Conservation (phyloP, 2,113 vertebrate genomes). For the Eurystomus gularis region DNA sequence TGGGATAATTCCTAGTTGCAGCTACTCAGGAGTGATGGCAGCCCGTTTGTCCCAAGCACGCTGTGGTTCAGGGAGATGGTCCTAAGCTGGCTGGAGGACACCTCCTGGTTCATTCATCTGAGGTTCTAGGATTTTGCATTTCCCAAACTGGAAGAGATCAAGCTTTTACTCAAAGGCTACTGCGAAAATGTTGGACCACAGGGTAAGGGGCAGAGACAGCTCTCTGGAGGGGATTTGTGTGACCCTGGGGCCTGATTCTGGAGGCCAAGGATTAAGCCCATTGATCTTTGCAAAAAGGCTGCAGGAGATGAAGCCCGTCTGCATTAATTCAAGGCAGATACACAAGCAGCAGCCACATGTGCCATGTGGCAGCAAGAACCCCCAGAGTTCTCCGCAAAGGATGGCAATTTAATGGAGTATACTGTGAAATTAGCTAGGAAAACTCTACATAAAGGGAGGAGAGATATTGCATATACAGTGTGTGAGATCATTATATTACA, state of each 20-base stretch:
- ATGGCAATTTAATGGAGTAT: conserved; percentile 59
- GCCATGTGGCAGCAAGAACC: conserved; percentile 47
- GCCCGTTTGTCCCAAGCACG: accelerated
- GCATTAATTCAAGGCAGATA: conserved; percentile 2
- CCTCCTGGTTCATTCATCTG: background rate
- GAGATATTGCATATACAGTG: background rate
- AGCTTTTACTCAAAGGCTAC: background rate
- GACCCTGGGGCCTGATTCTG: background rate
- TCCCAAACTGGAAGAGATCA: background rate
- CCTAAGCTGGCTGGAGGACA: background rate
- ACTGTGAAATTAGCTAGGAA: conserved; percentile 65
- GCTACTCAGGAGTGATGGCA: background rate
- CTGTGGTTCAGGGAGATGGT: background rate
- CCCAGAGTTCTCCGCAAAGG: conserved; percentile 50
- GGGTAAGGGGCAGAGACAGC: conserved; percentile 21
- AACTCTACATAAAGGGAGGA: conserved; percentile 36
- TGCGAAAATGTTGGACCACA: background rate
- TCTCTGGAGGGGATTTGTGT: background rate
- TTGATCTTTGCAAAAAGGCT: conserved; percentile 15
- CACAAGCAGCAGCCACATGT: background rate
- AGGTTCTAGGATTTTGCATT: background rate
- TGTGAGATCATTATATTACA: conserved; percentile 65
- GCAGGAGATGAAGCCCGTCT: background rate
- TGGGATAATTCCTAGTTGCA: background rate
- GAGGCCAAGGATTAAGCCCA: background rate